phyloP scores from a whole-genome alignment of 2,797 vertebrate genomes.

The Thamnophis elegans region DNA sequence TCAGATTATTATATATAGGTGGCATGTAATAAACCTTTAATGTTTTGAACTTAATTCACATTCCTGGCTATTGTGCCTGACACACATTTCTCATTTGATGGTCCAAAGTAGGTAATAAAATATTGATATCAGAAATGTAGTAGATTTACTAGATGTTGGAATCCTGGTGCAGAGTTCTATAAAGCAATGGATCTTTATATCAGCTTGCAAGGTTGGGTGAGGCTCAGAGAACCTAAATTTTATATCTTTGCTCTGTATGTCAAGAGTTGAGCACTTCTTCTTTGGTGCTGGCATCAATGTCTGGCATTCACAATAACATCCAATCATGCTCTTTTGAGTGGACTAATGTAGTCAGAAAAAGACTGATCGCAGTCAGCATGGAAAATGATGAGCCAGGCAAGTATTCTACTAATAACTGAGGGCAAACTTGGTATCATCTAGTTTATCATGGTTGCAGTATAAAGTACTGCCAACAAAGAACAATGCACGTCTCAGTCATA shows the following conservation, averaged over 20 bases:
- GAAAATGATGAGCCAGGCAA: neutral
- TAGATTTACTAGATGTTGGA: neutral
- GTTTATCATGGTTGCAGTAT: neutral
- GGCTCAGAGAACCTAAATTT: neutral
- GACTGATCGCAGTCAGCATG: neutral
- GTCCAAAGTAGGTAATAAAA: neutral
- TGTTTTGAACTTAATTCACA: no score
- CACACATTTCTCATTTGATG: neutral
- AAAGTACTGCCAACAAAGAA: neutral
- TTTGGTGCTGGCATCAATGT: neutral
- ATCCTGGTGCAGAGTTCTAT: neutral
- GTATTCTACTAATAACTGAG: neutral
- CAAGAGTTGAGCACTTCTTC: neutral
- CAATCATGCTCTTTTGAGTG: neutral
- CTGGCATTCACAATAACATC: neutral
- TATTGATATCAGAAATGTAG: neutral
- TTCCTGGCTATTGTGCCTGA: neutral
- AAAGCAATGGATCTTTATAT: neutral
- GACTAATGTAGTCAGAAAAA: neutral
- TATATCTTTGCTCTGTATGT: neutral
- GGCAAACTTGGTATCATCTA: neutral
- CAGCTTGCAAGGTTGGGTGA: neutral
- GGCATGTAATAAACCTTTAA: no score
- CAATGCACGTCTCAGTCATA: neutral
- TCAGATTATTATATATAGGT: no score